Evolutionary conservation across 2,888 invertebrate genomes (phyloP), one percentile per base, ranked within the genome.

Genomic region (Luffia ferchaultella): DNA sequence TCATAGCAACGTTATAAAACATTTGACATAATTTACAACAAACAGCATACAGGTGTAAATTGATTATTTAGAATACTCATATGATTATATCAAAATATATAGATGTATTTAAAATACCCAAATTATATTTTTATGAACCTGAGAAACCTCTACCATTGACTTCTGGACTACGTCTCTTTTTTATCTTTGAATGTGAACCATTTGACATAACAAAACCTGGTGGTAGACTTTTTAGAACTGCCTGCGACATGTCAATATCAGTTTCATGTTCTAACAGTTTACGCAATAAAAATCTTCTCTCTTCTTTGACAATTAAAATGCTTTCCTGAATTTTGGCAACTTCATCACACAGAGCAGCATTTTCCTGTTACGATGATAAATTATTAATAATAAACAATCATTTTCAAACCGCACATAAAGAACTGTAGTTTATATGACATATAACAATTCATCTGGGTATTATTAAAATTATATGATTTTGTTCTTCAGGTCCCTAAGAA

Each of bases 261-360:
- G 70, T 74, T 60, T 90, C 90, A 68, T 88, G 87, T 62, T 90
- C 90, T 60, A 91, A 86, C 17, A 95, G 73, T 68, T 93, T 93
- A 56, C 90, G 88, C 20, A 95, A 77, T 44, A 96, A 76, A 72
- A 90, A 94, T 57, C 93, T 88, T 54, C 95, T 85, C 70, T 96
- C 95, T 66, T 95, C 94, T 64, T 93, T 92, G 0, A 92, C 89
- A 49, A 91, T 86, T 19, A 90, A 73, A 47, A 94, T 88, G 68
- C 92, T 92, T 62, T 93, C 91, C 74, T 96, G 95, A 55, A 92
- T 88, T 70, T 90, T 88, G 1, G 93, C 90, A 16, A 95, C 91
- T 85, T 96, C 94, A 80, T 96, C 96, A 71, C 95, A 95, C 1
- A 96, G 70, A 2, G 93, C 92, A 49, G 93, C 90, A 79, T 93